These are phyloP conservation scores for Cephalophus harveyi DNA, from an alignment of 2,113 vertebrate species.

Conservation along the genomic window DNA sequence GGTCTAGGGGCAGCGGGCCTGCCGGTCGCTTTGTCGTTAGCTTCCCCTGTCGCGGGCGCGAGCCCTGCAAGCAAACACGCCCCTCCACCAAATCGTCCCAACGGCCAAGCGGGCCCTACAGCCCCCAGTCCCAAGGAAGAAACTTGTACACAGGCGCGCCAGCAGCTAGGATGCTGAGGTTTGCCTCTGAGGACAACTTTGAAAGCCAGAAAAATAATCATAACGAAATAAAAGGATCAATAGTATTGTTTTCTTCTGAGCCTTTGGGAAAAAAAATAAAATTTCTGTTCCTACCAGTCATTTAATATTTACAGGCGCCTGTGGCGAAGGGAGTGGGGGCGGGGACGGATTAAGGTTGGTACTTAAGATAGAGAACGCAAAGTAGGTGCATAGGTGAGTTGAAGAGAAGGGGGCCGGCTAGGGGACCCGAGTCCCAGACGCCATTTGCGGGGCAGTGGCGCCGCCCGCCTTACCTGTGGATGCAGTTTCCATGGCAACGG, in stretches of 20 bases:
- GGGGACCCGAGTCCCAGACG: not conserved
- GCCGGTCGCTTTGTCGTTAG: constrained; percentile 45
- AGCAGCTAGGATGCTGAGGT: not conserved
- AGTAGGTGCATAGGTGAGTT: not conserved
- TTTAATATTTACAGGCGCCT: not conserved
- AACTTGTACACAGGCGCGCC: constrained; percentile 47
- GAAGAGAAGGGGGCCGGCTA: not conserved
- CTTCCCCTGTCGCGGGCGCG: not conserved
- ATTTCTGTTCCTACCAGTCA: not conserved
- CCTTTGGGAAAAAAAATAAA: not conserved
- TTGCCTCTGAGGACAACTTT: not conserved
- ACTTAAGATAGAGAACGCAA: not conserved
- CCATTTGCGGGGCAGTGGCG: constrained; percentile 8
- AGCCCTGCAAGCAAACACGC: constrained; percentile 33
- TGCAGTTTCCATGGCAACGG: constrained; percentile 95
- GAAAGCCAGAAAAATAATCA: not conserved
- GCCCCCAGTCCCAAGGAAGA: not conserved
- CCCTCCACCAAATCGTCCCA: not conserved
- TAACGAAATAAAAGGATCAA: not conserved
- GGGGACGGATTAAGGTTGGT: not conserved
- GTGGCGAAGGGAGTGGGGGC: not conserved
- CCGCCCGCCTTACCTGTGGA: constrained; percentile 91
- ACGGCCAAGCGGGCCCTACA: not conserved
- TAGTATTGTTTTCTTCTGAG: not conserved
- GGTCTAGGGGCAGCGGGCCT: not conserved